phyloP scores from a whole-genome alignment of 1,140 invertebrate genomes.

The Drosophila tsacasi region DNA sequence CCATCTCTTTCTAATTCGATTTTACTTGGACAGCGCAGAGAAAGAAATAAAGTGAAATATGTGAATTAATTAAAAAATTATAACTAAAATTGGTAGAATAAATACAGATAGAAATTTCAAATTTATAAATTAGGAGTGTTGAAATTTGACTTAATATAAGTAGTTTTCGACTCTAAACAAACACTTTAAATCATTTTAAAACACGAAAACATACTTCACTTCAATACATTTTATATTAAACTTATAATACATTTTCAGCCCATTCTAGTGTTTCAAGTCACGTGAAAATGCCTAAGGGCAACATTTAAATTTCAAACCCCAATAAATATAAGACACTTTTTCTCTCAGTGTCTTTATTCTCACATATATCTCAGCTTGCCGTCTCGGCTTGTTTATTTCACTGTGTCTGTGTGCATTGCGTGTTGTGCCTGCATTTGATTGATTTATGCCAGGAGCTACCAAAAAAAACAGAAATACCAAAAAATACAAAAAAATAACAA shows the following conservation, averaged over 20 bases:
- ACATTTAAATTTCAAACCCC: no score
- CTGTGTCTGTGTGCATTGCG: slow-evolving; percentile 56
- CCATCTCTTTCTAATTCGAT: not conserved
- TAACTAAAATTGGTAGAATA: not conserved
- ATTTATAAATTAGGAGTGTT: no score
- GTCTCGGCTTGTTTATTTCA: slow-evolving; percentile 38
- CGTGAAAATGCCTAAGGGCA: not conserved
- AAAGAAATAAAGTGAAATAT: not conserved
- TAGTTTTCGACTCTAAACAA: no score
- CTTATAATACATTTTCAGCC: not conserved
- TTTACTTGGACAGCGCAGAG: not conserved
- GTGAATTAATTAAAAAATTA: not conserved
- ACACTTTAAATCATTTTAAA: no score
- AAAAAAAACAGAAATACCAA: slow-evolving; percentile 11
- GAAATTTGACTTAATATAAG: no score
- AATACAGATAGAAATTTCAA: no score
- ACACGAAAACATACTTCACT: not conserved
- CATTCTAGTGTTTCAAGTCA: not conserved
- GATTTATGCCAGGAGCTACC: slow-evolving; percentile 65
- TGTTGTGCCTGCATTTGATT: slow-evolving; percentile 78
- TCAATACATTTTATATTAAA: no score
- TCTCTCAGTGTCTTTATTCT: slow-evolving; percentile 6
- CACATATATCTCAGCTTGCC: slow-evolving; percentile 21
- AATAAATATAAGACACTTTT: fast-evolving
- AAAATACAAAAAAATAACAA: not conserved